These are phyloP conservation scores for Prorops nasuta DNA, from an alignment of 1,140 invertebrate species.

Conservation along the genomic window DNA sequence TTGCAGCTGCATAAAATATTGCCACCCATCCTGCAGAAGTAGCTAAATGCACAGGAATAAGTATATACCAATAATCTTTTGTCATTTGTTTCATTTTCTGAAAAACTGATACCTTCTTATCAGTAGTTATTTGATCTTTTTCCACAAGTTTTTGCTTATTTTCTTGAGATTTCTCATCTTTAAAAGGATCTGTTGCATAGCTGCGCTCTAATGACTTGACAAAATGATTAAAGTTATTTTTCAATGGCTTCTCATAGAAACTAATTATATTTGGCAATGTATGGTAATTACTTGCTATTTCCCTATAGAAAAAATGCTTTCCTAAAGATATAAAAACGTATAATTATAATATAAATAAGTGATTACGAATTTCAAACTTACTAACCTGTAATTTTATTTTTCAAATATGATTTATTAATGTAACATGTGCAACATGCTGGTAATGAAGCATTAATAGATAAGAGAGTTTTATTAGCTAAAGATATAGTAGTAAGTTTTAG, in stretches of 20 bases:
- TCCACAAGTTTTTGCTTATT: slow-evolving; percentile 3
- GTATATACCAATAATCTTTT: slow-evolving; percentile 91
- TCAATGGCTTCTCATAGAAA: neutral
- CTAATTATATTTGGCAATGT: slow-evolving; percentile 12
- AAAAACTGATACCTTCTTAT: slow-evolving; percentile 65
- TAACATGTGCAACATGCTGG: slow-evolving; percentile 10
- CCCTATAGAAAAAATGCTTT: slow-evolving; percentile 8
- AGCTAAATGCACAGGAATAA: slow-evolving; percentile 84
- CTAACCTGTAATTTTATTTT: slow-evolving; percentile 18
- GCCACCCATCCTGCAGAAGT: slow-evolving; percentile 85
- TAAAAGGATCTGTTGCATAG: slow-evolving; percentile 4
- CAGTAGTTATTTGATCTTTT: neutral
- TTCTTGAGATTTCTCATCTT: neutral
- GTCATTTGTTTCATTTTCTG: slow-evolving; percentile 88
- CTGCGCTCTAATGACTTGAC: slow-evolving; percentile 2
- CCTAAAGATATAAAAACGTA: slow-evolving; percentile 9
- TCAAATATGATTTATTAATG: slow-evolving; percentile 7
- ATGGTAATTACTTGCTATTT: slow-evolving; percentile 7
- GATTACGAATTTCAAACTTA: slow-evolving; percentile 9
- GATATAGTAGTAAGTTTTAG: slow-evolving; percentile 14
- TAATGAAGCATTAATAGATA: slow-evolving; percentile 15
- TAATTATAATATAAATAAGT: neutral
- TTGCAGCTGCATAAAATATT: slow-evolving; percentile 81
- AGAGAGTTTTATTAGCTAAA: slow-evolving; percentile 3
- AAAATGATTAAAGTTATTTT: slow-evolving; percentile 2